Conservation (phyloP, 2,888 invertebrate species). For the Euproctis similis region DNA sequence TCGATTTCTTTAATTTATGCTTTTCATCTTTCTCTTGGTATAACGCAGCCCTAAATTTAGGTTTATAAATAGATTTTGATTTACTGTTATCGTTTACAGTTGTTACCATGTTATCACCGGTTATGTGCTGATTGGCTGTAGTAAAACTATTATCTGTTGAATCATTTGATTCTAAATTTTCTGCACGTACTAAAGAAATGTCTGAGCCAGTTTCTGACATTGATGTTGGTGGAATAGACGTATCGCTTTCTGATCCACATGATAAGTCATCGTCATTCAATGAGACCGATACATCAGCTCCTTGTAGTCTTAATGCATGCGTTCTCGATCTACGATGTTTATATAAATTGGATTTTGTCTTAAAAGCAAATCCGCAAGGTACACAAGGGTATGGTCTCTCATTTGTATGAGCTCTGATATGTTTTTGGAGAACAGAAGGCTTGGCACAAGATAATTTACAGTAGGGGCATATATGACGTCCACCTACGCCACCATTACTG, state of each 20-base stretch:
- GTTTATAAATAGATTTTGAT: conserved; percentile 80
- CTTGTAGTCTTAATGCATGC: conserved; percentile 80
- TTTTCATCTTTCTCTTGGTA: conserved; percentile 68
- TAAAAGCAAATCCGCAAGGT: conserved; percentile 93
- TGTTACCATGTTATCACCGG: conserved; percentile 23
- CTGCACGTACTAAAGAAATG: conserved; percentile 52
- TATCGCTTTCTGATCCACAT: conserved; percentile 77
- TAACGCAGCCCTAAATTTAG: conserved; percentile 82
- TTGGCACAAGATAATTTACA: conserved; percentile 93
- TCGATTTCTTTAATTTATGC: conserved; percentile 58
- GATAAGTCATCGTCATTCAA: conserved; percentile 76
- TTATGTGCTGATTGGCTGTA: not conserved
- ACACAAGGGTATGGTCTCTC: conserved; percentile 93
- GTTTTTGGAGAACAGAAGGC: conserved; percentile 94
- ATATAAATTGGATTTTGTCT: conserved; percentile 94
- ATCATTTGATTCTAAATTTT: conserved; percentile 47
- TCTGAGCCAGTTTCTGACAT: conserved; percentile 60
- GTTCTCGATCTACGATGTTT: conserved; percentile 89
- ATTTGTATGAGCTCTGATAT: conserved; percentile 94
- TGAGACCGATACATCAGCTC: conserved; percentile 69
- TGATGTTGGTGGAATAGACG: conserved; percentile 58
- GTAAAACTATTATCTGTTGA: conserved; percentile 39
- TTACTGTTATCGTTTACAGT: conserved; percentile 45
- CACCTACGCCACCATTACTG: conserved; percentile 63
- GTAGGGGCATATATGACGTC: conserved; percentile 89